These are phyloP conservation scores for Anoplophora glabripennis DNA, from an alignment of 1,140 invertebrate species.

Conservation along the genomic window DNA sequence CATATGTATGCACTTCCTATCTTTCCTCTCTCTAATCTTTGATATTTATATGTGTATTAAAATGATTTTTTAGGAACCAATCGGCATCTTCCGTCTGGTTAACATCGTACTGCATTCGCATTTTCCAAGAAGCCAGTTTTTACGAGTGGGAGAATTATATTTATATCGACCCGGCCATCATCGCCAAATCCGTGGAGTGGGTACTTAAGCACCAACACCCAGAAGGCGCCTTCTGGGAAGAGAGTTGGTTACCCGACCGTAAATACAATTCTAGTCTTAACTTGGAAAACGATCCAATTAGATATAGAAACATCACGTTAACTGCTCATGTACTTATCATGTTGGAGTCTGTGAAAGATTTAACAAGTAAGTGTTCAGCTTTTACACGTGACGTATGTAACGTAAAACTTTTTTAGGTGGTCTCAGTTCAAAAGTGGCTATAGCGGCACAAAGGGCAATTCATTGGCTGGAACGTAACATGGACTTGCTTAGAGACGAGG, in stretches of 20 bases:
- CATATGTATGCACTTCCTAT: background rate
- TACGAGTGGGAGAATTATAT: conserved; percentile 93
- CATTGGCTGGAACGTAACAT: conserved; percentile 84
- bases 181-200: conserved; percentile 75
- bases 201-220: conserved; percentile 73
- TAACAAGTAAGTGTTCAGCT: conserved; percentile 57
- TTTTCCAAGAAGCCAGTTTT: conserved; percentile 86
- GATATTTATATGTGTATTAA: too few species aligned
- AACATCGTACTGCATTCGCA: conserved; percentile 78
- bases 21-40: conserved; percentile 1
- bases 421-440: conserved; percentile 67
- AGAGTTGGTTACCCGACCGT: conserved; percentile 75
- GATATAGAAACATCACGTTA: conserved; percentile 76
- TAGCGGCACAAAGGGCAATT: conserved; percentile 68
- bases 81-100: conserved; percentile 82
- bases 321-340: conserved; percentile 88
- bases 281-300: conserved; percentile 53
- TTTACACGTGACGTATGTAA: too few species aligned
- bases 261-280: conserved; percentile 76
- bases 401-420: conserved; percentile 46
- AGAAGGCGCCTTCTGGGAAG: conserved; percentile 83
- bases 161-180: conserved; percentile 82
- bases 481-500: conserved; percentile 65
- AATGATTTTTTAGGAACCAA: conserved; percentile 62
- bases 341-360: conserved; percentile 76